Base-by-base conservation (phyloP, 2,888 invertebrate species). In the Neoaliturus tenellus region DNA sequence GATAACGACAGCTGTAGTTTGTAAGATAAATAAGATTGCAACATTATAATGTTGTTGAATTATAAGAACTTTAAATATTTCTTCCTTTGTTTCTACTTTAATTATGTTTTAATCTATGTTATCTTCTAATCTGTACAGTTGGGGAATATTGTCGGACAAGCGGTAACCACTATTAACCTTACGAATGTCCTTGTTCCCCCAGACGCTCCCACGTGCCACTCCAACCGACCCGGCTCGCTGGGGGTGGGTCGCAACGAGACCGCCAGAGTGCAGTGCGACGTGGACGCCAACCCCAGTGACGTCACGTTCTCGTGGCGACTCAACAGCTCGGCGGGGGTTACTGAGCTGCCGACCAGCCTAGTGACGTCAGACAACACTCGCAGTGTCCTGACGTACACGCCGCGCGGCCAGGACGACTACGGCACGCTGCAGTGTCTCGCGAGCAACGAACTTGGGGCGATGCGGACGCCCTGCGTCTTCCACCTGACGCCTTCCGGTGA, bases 391-490 rank as follows among this genome's bases (percentile, higher is more conserved):
- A 92, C 93, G 84, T 95, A 95, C 89, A 94, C 94, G 62, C 95
- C 95, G n/a, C 92, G 93, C 91, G 94, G 93, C 48, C 95, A 95
- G 88, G 89, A 92, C 89, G 95, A 95, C 90, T 96, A 95, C 88
- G 95, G 95, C 33, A 95, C 95, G 20, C 91, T 96, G 62, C 91
- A 95, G 58, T 96, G 96, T 89, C 95, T 94, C 94, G 95, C 94
- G 6, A 92, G 91, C 88, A 96, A 96, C 90, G 94, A 94, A 89
- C 93, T 95, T 87, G 95, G 95, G 73, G 91, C 92, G 86, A 95
- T 95, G 90, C 92, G 92, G 87, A 94, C 94, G 85, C 95, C 96
- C 0, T 96, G 96, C 89, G 93, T 95, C 73, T 95, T 93, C 90
- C 93, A 93, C 89, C 93, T 96, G 86, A 94, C 94, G 87, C 95